Base-by-base conservation (phyloP, 2,797 vertebrate genomes). In the Galago senegalensis region DNA sequence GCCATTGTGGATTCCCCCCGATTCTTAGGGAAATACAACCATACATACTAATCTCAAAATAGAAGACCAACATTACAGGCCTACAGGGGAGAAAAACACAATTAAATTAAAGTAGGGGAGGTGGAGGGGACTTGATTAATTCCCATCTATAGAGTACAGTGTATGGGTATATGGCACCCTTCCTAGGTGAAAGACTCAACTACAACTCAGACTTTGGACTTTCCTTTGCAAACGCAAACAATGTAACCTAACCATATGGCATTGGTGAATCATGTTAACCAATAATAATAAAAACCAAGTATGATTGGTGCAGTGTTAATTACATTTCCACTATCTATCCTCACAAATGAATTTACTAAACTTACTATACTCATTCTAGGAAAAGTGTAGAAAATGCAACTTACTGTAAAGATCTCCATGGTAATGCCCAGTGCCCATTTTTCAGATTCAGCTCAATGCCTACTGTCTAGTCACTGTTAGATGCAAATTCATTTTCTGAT, bases 401-500 rank as follows among this genome's bases (percentile, higher is more conserved):
- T 89, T 87, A 20, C 37, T 77, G 7, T 29, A 34, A 61, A 87
- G n/a, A 43, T 83, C n/a, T 53, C 46, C 21, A 61, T 61, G 61
- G 17, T 61, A 37, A 61, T 69, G 7, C 10, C 21, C n/a, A 40
- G 8, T 76, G 72, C 7, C 63, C 34, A 61, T 40, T 65, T 80
- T 46, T 43, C 34, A 60, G 75, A 53, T 70, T 81, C n/a, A 91
- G 5, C 1, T 2, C n/a, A 60, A 23, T 73, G 11, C 65, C 37
- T 25, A 21, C 7, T 76, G 40, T 72, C 31, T 60, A 79, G 81
- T 83, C 29, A 34, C 72, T 60, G 20, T 46, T 34, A 29, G 58
- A 69, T 12, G 81, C 29, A 84, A 53, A 40, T 90, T 95, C 49
- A 63, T 95, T 97, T 97, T 76, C 91, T 95, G 82, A 80, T 0